Evolutionary conservation across 64 coral and sea anemone species (phyloP).

Genomic region (Stylophora pistillata): DNA sequence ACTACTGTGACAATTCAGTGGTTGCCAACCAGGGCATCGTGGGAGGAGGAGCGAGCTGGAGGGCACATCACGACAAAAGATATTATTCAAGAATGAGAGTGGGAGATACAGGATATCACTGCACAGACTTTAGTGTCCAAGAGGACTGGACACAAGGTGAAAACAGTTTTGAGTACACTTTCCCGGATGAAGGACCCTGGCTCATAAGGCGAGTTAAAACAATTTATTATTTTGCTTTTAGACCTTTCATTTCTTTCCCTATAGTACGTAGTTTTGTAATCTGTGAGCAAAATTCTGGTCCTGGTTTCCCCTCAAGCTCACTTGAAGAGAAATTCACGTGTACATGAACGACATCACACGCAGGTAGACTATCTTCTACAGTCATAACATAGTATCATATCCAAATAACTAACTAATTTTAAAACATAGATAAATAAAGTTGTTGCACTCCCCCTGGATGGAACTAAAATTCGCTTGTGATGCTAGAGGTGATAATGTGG

Average conservation of each 20-base stretch:
- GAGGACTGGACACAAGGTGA: slow-evolving; percentile 64
- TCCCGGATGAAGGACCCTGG: slow-evolving; percentile 19
- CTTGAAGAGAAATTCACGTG: too few species aligned
- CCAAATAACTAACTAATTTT: too few species aligned
- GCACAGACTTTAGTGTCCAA: slow-evolving; percentile 42
- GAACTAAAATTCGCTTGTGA: background rate
- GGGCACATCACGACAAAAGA: background rate
- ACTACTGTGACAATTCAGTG: slow-evolving; percentile 21
- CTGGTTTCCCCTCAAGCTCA: too few species aligned
- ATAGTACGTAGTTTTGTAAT: too few species aligned
- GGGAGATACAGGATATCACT: slow-evolving; percentile 48
- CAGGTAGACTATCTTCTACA: too few species aligned
- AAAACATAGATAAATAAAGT: too few species aligned
- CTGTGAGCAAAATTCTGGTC: too few species aligned
- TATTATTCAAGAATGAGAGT: background rate
- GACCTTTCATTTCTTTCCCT: background rate
- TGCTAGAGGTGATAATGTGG: too few species aligned
- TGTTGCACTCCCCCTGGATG: too few species aligned
- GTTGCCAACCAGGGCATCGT: slow-evolving; percentile 16
- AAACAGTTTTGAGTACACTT: slow-evolving; percentile 57
- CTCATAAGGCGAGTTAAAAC: background rate
- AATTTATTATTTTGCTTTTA: background rate
- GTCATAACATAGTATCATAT: too few species aligned
- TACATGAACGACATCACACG: too few species aligned
- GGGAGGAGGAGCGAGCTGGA: slow-evolving; percentile 34